phyloP scores from a whole-genome alignment of 2,113 vertebrate genomes.

The Panthera uncia region DNA sequence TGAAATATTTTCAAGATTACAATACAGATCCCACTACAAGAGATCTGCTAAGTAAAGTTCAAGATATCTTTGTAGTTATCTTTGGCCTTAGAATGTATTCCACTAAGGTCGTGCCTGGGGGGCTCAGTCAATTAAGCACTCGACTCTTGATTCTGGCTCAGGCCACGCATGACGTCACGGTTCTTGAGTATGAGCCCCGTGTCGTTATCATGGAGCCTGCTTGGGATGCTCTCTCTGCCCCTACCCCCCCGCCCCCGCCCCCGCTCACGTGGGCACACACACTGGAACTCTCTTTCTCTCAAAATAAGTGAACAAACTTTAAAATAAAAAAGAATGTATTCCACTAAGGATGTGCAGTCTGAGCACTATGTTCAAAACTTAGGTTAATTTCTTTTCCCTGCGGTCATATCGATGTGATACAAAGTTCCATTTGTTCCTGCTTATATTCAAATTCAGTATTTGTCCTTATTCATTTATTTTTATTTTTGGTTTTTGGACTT shows the following conservation, averaged over 20 bases:
- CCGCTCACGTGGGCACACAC: no score
- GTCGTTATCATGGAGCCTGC: no score
- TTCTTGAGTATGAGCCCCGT: no score
- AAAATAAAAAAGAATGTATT: neutral
- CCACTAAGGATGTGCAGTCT: neutral
- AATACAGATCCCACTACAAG: neutral
- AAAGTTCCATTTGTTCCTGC: conserved; percentile 15
- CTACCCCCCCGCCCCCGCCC: no score
- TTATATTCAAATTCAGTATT: conserved; percentile 8
- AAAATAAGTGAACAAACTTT: no score
- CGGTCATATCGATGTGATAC: neutral
- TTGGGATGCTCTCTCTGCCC: no score
- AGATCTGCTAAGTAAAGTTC: conserved; percentile 8
- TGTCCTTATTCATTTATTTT: conserved; percentile 14
- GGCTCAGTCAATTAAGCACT: neutral
- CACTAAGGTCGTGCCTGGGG: neutral
- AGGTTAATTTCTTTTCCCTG: neutral
- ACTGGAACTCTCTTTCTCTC: no score
- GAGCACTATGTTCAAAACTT: neutral
- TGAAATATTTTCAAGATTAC: neutral
- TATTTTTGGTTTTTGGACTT: neutral
- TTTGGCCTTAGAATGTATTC: neutral
- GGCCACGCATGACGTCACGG: no score
- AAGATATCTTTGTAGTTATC: neutral
- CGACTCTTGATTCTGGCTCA: no score